Base-by-base conservation (phyloP, 2,888 invertebrate genomes). In the Nomada lathburiana region DNA sequence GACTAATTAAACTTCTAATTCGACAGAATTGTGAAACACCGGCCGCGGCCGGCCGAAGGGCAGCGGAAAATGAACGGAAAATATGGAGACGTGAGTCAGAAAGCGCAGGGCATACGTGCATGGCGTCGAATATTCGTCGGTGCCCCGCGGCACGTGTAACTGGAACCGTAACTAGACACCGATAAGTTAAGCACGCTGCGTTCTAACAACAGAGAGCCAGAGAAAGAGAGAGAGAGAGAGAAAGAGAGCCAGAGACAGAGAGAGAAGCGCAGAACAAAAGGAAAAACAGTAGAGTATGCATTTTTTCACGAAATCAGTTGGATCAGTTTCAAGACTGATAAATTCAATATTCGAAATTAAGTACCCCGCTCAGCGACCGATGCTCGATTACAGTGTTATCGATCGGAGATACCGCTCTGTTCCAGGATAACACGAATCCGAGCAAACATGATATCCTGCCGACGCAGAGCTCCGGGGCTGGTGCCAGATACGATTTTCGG, bases 91-190 rank as follows among this genome's bases (percentile, higher is more conserved):
- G 68, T 75, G 80, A 87, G 86, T 87, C 80, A 83, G 85, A 85
- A 89, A 88, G 80, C 71, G 64, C 36, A 62, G 62, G 76, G 78
- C 76, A 69, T 83, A 81, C 81, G 84, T 74, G 82, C 69, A 69
- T 53, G 74, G 82, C 79, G 85, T 80, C 80, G 83, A 87, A 83
- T 87, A 80, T 79, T 80, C 85, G 23, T 29, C 76, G 82, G 82
- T 88, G 85, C 86, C 75, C 82, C 70, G 82, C 85, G 86, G 90
- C 89, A 85, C 86, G 90, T 87, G 90, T 91, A 90, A 90, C 88
- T 90, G 90, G 88, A 90, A 90, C 91, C 86, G 90, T 89, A 91
- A 91, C 81, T 72, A 81, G 90, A 90, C 81, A 87, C 90, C 89
- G 83, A 89, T 86, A 89, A 87, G 82, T 86, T 81, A 80, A 86